Conservation (phyloP, 2,888 invertebrate genomes). For the Notodonta ziczac region DNA sequence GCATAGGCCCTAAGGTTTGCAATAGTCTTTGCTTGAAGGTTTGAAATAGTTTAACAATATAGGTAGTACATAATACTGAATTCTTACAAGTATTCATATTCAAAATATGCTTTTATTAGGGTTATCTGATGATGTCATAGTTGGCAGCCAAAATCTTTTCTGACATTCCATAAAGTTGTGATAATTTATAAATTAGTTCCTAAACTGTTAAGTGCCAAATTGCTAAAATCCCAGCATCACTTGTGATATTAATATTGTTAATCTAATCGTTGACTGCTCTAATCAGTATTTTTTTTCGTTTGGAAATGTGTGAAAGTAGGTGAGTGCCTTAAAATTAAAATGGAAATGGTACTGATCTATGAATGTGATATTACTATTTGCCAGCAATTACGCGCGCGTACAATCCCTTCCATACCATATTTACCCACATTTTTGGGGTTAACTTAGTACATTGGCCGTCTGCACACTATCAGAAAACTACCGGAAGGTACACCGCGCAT, state of each 20-base stretch:
- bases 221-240: slow-evolving; percentile 21
- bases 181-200: slow-evolving; percentile 37
- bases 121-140: not conserved
- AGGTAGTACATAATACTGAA: no score
- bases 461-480: no score
- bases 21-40: no score
- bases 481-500: no score
- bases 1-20: no score
- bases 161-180: slow-evolving; percentile 38
- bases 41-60: no score
- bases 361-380: not conserved
- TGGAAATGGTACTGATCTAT: not conserved
- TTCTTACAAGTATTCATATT: no score
- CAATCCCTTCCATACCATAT: no score
- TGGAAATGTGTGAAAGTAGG: slow-evolving; percentile 11
- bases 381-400: not conserved
- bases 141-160: not conserved
- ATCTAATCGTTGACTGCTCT: slow-evolving; percentile 35
- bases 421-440: no score
- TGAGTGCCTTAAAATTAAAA: slow-evolving; percentile 33
- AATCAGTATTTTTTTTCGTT: slow-evolving; percentile 48
- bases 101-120: no score
- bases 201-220: slow-evolving; percentile 46
- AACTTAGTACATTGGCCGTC: no score
- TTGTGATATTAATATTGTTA: slow-evolving; percentile 29